These are phyloP conservation scores for Amphiprion clarkii DNA, from an alignment of 2,797 vertebrate species.

Conservation along the genomic window DNA sequence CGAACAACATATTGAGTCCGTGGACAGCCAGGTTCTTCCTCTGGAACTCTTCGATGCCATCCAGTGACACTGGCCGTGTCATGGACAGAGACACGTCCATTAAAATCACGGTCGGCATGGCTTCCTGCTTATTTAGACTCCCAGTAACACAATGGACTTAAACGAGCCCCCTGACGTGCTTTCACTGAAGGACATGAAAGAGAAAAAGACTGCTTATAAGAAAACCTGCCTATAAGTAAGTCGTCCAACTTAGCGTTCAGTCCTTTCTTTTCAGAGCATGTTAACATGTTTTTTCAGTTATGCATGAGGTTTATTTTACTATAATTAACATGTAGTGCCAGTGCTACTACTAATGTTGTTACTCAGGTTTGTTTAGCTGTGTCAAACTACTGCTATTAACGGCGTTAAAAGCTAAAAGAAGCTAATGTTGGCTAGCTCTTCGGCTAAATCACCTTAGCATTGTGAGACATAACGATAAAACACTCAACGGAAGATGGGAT, in stretches of 20 bases:
- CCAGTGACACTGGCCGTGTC: slow-evolving; percentile 94
- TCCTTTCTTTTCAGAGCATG: not conserved
- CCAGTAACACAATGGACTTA: not conserved
- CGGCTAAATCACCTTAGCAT: slow-evolving; percentile 23
- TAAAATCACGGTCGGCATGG: slow-evolving; percentile 97
- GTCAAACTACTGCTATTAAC: not conserved
- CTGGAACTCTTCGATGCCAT: slow-evolving; percentile 95
- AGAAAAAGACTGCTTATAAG: not conserved
- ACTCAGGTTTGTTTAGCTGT: not conserved
- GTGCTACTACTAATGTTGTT: not conserved
- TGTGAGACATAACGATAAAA: not conserved
- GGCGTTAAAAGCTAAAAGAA: not conserved
- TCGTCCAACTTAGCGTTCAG: not conserved
- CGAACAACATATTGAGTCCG: slow-evolving; percentile 97
- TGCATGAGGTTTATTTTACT: not conserved
- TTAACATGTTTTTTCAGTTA: not conserved
- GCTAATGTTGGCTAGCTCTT: slow-evolving; percentile 45
- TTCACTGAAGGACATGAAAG: slow-evolving; percentile 16
- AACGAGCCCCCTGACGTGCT: slow-evolving; percentile 2
- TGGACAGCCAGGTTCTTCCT: slow-evolving; percentile 96
- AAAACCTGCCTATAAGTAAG: not conserved
- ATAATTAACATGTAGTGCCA: not conserved
- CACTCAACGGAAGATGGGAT: not conserved
- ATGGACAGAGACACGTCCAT: slow-evolving; percentile 99
- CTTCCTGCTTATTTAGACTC: slow-evolving; percentile 27